A percentile compares a stretch with the other conserved stretches of the same genome.
Evolutionary conservation across 1,140 invertebrate genomes (phyloP).

Genomic region (Atta texana): DNA sequence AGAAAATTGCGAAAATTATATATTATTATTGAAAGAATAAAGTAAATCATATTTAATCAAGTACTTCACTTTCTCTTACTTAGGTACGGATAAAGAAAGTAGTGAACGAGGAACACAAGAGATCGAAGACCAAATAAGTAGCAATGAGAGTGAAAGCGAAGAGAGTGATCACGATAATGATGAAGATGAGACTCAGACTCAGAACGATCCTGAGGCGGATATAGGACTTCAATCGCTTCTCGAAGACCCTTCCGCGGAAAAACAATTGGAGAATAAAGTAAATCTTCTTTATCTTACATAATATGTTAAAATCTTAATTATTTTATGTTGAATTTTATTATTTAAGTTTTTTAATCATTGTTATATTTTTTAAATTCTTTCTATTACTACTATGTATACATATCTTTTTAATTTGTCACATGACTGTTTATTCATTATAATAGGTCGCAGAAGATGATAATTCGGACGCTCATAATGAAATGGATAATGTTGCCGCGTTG

Average conservation of each 20-base stretch:
- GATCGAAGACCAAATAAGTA: constrained; percentile 78
- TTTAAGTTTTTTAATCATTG: constrained; percentile 4
- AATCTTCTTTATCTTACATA: neutral
- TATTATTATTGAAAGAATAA: constrained; percentile 12
- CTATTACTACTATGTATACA: neutral
- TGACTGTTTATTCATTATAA: constrained; percentile 50
- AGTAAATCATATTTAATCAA: neutral
- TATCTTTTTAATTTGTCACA: neutral
- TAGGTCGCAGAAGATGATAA: constrained; percentile 85
- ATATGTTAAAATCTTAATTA: neutral
- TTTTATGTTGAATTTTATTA: neutral
- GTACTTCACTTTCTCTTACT: constrained; percentile 46
- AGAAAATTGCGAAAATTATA: constrained; percentile 64
- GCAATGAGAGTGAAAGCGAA: constrained; percentile 79
- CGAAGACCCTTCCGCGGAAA: constrained; percentile 85
- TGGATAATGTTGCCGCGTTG: constrained; percentile 96
- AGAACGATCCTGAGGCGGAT: constrained; percentile 86
- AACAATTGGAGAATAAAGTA: constrained; percentile 78
- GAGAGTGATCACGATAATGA: constrained; percentile 82
- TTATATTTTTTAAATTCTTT: constrained; percentile 19
- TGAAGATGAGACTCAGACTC: constrained; percentile 86
- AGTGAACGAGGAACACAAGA: constrained; percentile 82
- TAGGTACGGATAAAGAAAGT: constrained; percentile 79
- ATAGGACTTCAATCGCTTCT: constrained; percentile 89
- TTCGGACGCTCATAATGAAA: constrained; percentile 89